These are phyloP conservation scores for Drosophila yakuba DNA, from an alignment of 1,140 invertebrate genomes.

Conservation along the genomic window DNA sequence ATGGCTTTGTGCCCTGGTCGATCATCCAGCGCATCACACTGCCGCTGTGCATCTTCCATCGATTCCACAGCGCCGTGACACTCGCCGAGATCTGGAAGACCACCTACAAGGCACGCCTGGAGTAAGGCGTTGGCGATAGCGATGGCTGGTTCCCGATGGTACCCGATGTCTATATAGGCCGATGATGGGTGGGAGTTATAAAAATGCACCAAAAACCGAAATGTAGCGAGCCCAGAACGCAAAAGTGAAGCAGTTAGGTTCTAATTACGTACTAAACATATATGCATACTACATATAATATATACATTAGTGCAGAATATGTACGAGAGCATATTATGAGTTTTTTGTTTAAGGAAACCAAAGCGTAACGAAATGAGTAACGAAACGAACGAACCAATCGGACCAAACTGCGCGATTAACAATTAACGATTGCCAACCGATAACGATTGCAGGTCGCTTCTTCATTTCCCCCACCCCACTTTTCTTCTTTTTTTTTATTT, in stretches of 20 bases:
- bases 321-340: constrained; percentile 20
- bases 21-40: constrained; percentile 96
- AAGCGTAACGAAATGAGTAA: constrained; percentile 28
- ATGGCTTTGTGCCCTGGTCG: constrained; percentile 97
- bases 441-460: constrained; percentile 8
- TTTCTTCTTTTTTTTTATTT: constrained; percentile 34
- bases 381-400: constrained; percentile 36
- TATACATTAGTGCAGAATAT: constrained; percentile 50
- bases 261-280: constrained; percentile 74
- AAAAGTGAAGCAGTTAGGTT: constrained; percentile 75
- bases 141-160: too few species aligned
- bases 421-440: constrained; percentile 20
- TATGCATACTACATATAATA: constrained; percentile 57
- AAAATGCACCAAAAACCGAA: constrained; percentile 71
- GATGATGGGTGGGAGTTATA: constrained; percentile 32
- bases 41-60: constrained; percentile 98
- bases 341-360: constrained; percentile 47
- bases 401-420: constrained; percentile 44
- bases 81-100: constrained; percentile 99
- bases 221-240: constrained; percentile 60
- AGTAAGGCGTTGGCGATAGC: constrained; percentile 86
- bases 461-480: constrained; percentile 4
- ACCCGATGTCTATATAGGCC: constrained; percentile 8
- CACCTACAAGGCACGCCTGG: constrained; percentile 95
- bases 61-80: constrained; percentile 98